Conservation (phyloP, 2,113 vertebrate genomes). For the Lipophrys pholis region DNA sequence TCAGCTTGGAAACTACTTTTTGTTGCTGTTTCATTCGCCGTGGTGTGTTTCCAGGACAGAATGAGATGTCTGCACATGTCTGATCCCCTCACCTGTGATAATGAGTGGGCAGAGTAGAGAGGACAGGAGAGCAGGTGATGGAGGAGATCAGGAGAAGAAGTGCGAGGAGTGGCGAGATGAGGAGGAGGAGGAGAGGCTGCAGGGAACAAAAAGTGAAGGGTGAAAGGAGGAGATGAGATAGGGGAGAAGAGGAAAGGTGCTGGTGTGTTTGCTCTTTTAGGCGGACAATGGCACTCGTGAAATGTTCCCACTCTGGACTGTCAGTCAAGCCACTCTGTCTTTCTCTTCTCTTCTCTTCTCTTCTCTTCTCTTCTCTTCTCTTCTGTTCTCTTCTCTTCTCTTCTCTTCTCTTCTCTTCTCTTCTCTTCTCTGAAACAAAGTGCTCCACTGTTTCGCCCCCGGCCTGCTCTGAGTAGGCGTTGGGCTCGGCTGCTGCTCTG, state of each 20-base stretch:
- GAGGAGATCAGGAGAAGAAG: neutral
- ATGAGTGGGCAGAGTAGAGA: slow-evolving; percentile 40
- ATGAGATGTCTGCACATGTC: slow-evolving; percentile 10
- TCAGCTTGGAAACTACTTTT: slow-evolving; percentile 36
- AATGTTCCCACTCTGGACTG: slow-evolving; percentile 33
- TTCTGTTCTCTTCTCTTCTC: slow-evolving; percentile 5
- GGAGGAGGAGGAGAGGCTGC: slow-evolving; percentile 2
- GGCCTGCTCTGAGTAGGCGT: slow-evolving; percentile 55
- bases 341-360: neutral
- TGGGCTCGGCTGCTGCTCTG: slow-evolving; percentile 50
- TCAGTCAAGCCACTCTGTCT: slow-evolving; percentile 51
- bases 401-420: slow-evolving; percentile 22
- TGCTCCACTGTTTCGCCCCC: slow-evolving; percentile 61
- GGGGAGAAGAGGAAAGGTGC: slow-evolving; percentile 15
- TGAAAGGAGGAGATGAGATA: slow-evolving; percentile 37
- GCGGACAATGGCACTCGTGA: slow-evolving; percentile 28
- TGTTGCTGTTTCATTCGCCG: slow-evolving; percentile 46
- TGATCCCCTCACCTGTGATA: slow-evolving; percentile 23
- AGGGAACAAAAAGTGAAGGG: slow-evolving; percentile 24
- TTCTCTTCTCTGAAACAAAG: slow-evolving; percentile 65
- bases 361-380: slow-evolving; percentile 12
- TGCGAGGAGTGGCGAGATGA: neutral
- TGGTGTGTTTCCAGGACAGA: slow-evolving; percentile 11
- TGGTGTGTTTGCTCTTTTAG: slow-evolving; percentile 35
- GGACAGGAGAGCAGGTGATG: neutral